These are phyloP conservation scores for Patagioenas fasciata DNA, from an alignment of 2,113 vertebrate genomes.

Conservation along the genomic window DNA sequence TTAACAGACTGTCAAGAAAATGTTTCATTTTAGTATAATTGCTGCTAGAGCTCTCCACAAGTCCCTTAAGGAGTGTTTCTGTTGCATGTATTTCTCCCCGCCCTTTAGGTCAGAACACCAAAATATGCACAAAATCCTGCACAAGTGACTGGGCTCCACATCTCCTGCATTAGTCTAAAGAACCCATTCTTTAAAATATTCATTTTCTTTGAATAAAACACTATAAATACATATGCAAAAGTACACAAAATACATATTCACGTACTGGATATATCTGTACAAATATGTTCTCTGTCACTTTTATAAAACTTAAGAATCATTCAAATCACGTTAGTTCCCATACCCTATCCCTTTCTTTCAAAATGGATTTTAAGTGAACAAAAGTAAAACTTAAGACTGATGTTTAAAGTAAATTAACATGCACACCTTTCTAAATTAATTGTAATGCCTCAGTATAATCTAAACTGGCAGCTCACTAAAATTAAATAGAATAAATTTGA, in stretches of 20 bases:
- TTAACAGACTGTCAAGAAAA: neutral
- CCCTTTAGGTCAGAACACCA: neutral
- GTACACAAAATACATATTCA: neutral
- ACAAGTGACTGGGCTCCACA: neutral
- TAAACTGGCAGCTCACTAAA: neutral
- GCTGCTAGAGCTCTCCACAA: neutral
- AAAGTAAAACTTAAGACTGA: neutral
- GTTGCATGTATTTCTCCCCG: neutral
- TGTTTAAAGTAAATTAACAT: neutral
- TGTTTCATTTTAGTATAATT: neutral
- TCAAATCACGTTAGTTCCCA: neutral
- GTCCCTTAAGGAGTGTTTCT: neutral
- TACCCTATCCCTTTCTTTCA: neutral
- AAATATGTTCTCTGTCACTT: neutral
- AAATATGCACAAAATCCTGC: neutral
- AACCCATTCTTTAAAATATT: neutral
- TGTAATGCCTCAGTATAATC: neutral
- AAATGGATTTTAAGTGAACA: neutral
- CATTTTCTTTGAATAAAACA: neutral
- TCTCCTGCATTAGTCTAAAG: neutral
- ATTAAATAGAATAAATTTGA: neutral
- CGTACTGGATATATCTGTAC: neutral
- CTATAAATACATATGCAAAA: neutral
- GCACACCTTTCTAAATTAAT: neutral
- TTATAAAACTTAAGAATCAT: neutral